Conservation (phyloP, 23 tunicate species). For the Clavelina lepadiformis region DNA sequence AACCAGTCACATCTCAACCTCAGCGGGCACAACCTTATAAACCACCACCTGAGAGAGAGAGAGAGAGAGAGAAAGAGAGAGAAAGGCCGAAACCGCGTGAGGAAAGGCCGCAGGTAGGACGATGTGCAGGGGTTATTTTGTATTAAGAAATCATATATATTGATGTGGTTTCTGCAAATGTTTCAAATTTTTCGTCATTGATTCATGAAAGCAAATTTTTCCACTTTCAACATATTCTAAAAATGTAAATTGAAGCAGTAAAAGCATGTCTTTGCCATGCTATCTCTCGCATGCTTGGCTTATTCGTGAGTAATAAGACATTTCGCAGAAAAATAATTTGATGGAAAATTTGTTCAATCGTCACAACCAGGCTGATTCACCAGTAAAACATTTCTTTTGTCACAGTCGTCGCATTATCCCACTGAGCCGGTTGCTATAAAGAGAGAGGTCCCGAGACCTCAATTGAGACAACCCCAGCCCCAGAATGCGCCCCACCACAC, state of each 20-base stretch:
- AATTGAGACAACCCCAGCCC: not conserved
- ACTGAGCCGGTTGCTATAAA: not conserved
- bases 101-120: not conserved
- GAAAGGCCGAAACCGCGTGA: conserved; percentile 7
- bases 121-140: no score
- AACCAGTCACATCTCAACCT: not conserved
- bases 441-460: conserved; percentile 5
- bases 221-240: no score
- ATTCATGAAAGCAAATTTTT: not conserved
- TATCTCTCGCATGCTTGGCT: no score
- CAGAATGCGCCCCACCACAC: conserved; percentile 4
- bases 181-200: not conserved
- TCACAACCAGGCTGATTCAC: no score
- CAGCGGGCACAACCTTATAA: not conserved
- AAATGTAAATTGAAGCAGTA: no score
- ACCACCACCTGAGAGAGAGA: conserved; percentile 8
- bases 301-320: no score
- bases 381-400: no score
- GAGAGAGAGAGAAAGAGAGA: not conserved
- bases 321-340: no score
- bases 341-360: no score
- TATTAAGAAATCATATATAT: no score
- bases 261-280: no score
- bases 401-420: no score
- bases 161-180: not conserved